Base-by-base conservation (phyloP, 2,113 vertebrate genomes). In the human (Homo sapiens) region DNA sequence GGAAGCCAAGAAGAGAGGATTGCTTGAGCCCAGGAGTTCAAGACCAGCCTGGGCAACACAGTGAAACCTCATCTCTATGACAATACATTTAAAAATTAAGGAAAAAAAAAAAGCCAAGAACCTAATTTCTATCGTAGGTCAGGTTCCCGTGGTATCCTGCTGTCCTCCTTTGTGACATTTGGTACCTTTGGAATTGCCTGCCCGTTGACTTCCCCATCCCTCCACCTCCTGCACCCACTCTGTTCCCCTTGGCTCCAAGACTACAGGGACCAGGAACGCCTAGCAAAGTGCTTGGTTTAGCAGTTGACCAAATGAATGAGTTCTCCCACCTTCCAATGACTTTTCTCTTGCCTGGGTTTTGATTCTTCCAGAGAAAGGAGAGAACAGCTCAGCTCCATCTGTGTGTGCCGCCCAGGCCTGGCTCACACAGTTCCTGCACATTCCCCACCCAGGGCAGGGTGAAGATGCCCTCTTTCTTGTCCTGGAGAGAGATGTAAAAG, bases 401-500 rank as follows among this genome's bases (percentile, higher is more conserved):
- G 32, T 14, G 2, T 25, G 64, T 38, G 59, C 25, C 30, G n/a
- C 79, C 48, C 66, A 40, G 66, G 73, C 11, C 35, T 0, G 20
- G 70, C 90, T 96, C 79, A 12, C 59, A 2, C 32, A 20, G 43
- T 85, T 79, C 72, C 81, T 83, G 66, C 68, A 75, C 52, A 86
- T 81, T 93, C 68, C 48, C 38, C 1, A 4, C 43, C 16, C 23
- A 4, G 59, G 61, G 75, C 83, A 48, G 40, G 70, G 17, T 9
- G 25, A 79, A 45, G 61, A 78, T 76, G 52, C 23, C 17, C 52
- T 91, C 43, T 85, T 72, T 95, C 68, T 73, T 32, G 17, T 88
- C 95, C 32, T 57, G 61, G 40, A 84, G 86, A 91, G 23, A 92
- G 86, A 14, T 32, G 9, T 40, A 91, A 95, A 93, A 82, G 80